Evolutionary conservation across 1,140 invertebrate genomes (phyloP).

Genomic region (Akabosia matsudoensis): DNA sequence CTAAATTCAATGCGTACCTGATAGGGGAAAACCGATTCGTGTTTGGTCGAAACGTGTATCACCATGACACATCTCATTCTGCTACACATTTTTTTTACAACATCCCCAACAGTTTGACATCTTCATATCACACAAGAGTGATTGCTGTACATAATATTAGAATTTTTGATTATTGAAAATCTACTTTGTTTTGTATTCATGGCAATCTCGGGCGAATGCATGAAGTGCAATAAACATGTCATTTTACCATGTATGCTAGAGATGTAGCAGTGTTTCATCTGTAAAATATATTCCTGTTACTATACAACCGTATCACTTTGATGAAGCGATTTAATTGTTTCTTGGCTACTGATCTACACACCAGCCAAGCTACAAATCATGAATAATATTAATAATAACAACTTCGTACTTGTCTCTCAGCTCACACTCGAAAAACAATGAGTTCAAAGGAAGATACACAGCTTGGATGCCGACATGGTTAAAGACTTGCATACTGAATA

Average conservation of each 20-base stretch:
- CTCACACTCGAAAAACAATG: too few relatives aligned
- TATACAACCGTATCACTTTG: slow-evolving; percentile 1
- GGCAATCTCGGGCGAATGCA: background rate
- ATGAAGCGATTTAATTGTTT: slow-evolving; percentile 7
- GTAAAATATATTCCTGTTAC: slow-evolving; percentile 5
- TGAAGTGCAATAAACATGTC: background rate
- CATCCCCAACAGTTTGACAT: background rate
- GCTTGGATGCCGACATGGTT: too few relatives aligned
- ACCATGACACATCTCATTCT: too few relatives aligned
- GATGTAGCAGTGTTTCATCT: too few relatives aligned
- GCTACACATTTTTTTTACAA: background rate
- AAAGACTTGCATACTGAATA: too few relatives aligned
- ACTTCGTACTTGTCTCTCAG: too few relatives aligned
- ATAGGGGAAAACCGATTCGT: too few relatives aligned
- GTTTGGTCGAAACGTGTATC: too few relatives aligned
- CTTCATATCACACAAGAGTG: background rate
- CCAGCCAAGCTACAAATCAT: too few relatives aligned
- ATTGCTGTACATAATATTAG: background rate
- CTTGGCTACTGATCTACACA: slow-evolving; percentile 2
- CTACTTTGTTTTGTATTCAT: background rate
- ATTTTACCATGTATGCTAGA: background rate
- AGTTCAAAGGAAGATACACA: too few relatives aligned
- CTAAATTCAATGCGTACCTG: too few relatives aligned
- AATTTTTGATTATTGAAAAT: background rate
- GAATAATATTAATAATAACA: too few relatives aligned